Percentiles rank a stretch among this genome's conserved stretches.
These are phyloP conservation scores for Centruroides sculpturatus DNA, from an alignment of 1,140 invertebrate genomes.

Conservation along the genomic window DNA sequence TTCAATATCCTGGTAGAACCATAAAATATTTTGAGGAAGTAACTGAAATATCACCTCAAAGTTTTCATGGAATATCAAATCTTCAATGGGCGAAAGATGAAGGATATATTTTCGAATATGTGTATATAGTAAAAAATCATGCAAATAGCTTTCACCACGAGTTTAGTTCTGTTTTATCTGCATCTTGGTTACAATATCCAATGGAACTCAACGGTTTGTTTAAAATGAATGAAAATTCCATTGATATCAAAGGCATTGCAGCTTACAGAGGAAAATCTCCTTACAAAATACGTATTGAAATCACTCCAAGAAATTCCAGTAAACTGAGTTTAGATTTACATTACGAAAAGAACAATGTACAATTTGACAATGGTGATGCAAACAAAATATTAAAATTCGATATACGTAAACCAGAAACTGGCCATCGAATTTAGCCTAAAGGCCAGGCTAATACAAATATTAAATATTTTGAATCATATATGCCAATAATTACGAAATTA, in stretches of 20 bases:
- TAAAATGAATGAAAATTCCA: neutral
- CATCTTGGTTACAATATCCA: neutral
- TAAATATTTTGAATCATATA: too few relatives aligned
- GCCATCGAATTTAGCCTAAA: too few relatives aligned
- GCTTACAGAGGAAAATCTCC: neutral
- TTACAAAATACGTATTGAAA: neutral
- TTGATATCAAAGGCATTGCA: neutral
- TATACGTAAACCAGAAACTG: too few relatives aligned
- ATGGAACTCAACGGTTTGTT: neutral
- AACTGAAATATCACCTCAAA: neutral
- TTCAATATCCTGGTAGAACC: too few relatives aligned
- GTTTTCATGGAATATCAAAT: constrained; percentile 2
- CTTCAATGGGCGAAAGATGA: neutral
- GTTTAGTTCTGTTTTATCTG: constrained; percentile 1
- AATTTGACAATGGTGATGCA: too few relatives aligned
- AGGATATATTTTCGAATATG: constrained; percentile 2
- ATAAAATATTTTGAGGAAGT: neutral
- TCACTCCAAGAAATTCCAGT: neutral
- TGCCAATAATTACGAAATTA: too few relatives aligned
- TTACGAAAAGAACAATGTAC: too few relatives aligned
- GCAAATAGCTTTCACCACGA: constrained; percentile 9
- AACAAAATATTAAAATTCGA: too few relatives aligned
- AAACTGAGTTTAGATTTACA: neutral
- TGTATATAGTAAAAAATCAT: constrained; percentile 1
- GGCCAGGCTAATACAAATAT: too few relatives aligned